Base-by-base conservation (phyloP, 2,888 invertebrate species). In the Spicauda simplicius region DNA sequence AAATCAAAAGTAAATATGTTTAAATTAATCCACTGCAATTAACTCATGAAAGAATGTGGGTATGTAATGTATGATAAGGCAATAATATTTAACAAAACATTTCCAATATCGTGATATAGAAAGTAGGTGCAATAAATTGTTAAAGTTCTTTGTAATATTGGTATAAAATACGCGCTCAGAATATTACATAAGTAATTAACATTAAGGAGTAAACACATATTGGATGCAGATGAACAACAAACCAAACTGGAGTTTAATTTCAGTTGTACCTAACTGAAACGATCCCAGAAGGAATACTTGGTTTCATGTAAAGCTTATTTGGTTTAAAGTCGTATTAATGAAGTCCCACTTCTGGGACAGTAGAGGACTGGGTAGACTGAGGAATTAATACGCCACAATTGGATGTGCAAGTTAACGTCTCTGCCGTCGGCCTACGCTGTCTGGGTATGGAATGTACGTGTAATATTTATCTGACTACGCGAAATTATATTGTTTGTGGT, bases 321-420 rank as follows among this genome's bases (percentile, higher is more conserved):
- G 48, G 48, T 50, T 50, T 16, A 30, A 50, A 60, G 30, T 60
- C 60, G n/a, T 50, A 50, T 50, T 50, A 19, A 12, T 45, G 12
- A 20, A 57, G 41, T 57, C 20, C n/a, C 14, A 33, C 48, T 11
- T 0, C 20, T 10, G 58, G 45, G 16, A 59, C 48, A 45, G 20
- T n/a, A 20, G 25, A 16, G n/a, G 25, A n/a, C n/a, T 45, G 16
- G 18, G 45, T 10, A 59, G 12, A 14, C 45, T 45, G 16, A 11
- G 25, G 16, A 33, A 60, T 33, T 50, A 60, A 18, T 50, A 50
- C 50, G 6, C 50, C 8, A 18, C 25, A 59, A 60, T 16, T 60
- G 12, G n/a, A 50, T 33, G 45, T 48, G 16, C 48, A 48, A 48
- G 58, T 59, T 50, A 30, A 59, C 30, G 50, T 59, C 30, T 4